Percentiles rank a stretch among this genome's conserved stretches.
phyloP scores from a whole-genome alignment of 2,113 vertebrate genomes.

The Galemys pyrenaicus region DNA sequence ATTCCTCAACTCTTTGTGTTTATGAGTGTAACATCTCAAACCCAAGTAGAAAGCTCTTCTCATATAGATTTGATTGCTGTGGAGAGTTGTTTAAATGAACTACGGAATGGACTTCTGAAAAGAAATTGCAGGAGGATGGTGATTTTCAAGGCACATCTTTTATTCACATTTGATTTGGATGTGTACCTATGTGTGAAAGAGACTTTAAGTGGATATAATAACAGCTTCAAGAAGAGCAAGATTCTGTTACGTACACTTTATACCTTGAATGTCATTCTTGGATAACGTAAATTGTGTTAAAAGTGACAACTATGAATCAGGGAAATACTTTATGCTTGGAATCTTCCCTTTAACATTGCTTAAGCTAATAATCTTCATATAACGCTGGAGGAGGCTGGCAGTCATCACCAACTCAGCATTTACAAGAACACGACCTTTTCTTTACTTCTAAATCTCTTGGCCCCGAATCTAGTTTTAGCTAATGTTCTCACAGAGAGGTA shows the following conservation, averaged over 20 bases:
- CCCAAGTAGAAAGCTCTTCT: background rate
- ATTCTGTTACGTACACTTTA: constrained; percentile 48
- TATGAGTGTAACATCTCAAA: constrained; percentile 6
- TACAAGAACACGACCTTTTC: constrained; percentile 46
- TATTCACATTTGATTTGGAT: constrained; percentile 77
- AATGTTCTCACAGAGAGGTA: constrained; percentile 57
- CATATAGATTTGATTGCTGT: constrained; percentile 42
- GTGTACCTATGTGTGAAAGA: constrained; percentile 77
- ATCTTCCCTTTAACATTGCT: constrained; percentile 58
- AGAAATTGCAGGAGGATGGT: constrained; percentile 37
- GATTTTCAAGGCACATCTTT: constrained; percentile 76
- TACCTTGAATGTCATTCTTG: constrained; percentile 49
- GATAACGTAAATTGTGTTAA: constrained; percentile 58
- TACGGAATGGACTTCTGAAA: constrained; percentile 56
- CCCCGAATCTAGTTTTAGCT: constrained; percentile 1
- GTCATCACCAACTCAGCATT: background rate
- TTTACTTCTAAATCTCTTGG: constrained; percentile 41
- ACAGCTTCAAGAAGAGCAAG: constrained; percentile 57
- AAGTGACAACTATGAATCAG: constrained; percentile 72
- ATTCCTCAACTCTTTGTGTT: constrained; percentile 3
- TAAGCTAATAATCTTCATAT: constrained; percentile 46
- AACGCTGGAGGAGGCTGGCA: background rate
- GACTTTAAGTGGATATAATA: constrained; percentile 78
- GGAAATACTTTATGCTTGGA: constrained; percentile 47
- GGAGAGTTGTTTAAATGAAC: constrained; percentile 72